These are phyloP conservation scores for Graptemys geographica DNA, from an alignment of 2,797 vertebrate species.

Conservation along the genomic window DNA sequence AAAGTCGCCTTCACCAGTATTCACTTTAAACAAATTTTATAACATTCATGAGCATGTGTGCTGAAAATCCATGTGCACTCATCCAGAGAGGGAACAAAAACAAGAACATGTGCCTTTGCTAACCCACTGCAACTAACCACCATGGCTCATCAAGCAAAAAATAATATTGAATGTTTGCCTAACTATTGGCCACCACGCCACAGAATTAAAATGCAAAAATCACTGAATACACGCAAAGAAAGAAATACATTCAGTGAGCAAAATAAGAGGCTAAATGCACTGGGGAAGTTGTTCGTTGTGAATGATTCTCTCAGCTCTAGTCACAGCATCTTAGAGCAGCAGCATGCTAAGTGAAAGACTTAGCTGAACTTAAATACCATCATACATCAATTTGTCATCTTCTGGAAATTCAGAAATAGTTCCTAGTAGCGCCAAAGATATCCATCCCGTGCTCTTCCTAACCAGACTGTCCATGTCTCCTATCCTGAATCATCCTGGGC, in stretches of 20 bases:
- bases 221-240: neutral
- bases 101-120: neutral
- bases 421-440: neutral
- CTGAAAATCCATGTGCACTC: rapidly evolving
- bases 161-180: rapidly evolving
- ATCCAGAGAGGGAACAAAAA: rapidly evolving
- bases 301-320: neutral
- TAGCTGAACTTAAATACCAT: rapidly evolving
- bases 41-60: rapidly evolving
- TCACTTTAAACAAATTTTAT: rapidly evolving
- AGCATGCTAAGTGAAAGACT: neutral
- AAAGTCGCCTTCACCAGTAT: neutral
- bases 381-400: neutral
- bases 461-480: neutral
- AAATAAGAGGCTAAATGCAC: neutral
- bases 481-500: neutral
- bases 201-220: neutral
- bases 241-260: neutral
- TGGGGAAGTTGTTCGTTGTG: neutral
- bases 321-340: neutral
- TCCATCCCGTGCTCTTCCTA: neutral
- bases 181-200: neutral
- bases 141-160: neutral
- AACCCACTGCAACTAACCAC: neutral
- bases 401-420: constrained; percentile 26